Conservation (phyloP, 1,140 invertebrate genomes). For the Temnothorax nylanderi region DNA sequence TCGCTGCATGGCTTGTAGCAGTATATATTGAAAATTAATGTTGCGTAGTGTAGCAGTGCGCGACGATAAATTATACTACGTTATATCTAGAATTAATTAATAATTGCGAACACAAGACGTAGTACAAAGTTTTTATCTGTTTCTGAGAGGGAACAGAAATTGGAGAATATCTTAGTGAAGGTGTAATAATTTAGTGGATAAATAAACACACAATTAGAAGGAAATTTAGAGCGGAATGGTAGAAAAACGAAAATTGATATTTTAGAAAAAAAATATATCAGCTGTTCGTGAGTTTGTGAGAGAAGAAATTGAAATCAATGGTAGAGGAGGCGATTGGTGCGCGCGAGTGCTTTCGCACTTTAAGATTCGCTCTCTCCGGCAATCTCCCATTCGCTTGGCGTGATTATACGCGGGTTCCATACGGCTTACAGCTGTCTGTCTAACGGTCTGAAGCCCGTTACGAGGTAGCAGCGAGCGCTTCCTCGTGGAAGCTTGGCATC, state of each 20-base stretch:
- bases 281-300: background rate
- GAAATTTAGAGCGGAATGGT: background rate
- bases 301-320: constrained; percentile 2
- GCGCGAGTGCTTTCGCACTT: background rate
- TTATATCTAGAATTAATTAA: constrained; percentile 26
- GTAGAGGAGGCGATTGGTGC: background rate
- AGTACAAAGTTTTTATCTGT: background rate
- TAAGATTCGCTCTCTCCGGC: constrained; percentile 42
- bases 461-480: constrained; percentile 49
- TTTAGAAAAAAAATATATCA: background rate
- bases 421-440: constrained; percentile 41
- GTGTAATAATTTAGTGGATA: background rate
- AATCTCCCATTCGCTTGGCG: constrained; percentile 25
- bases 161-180: background rate
- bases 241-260: background rate
- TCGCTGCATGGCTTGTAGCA: background rate
- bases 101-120: background rate
- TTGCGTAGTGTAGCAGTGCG: background rate
- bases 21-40: constrained; percentile 50
- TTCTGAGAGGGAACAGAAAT: background rate
- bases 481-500: constrained; percentile 65
- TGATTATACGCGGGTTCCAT: constrained; percentile 30
- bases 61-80: constrained; percentile 15
- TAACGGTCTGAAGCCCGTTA: constrained; percentile 55
- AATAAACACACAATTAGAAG: background rate